phyloP scores from a whole-genome alignment of 92 coral and sea anemone species.

The Anthopleura xanthogrammica region DNA sequence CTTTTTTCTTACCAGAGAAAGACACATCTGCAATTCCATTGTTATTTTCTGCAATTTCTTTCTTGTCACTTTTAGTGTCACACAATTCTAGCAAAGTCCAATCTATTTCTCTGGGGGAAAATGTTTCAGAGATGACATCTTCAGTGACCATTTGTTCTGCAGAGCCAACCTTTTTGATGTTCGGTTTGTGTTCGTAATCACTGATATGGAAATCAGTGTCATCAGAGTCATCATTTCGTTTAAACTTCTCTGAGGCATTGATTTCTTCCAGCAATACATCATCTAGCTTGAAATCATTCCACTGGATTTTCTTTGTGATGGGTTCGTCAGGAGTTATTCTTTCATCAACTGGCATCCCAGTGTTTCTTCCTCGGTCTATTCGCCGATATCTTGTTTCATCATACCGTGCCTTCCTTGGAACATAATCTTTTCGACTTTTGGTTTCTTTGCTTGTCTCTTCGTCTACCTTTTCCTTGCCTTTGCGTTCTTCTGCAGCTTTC shows the following conservation, averaged over 20 bases:
- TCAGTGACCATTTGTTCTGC: slow-evolving; percentile 1
- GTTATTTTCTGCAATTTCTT: not conserved
- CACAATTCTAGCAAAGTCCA: slow-evolving; percentile 22
- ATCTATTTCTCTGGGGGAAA: slow-evolving; percentile 7
- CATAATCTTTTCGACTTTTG: not conserved
- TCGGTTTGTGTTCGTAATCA: not conserved
- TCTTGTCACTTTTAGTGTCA: not conserved
- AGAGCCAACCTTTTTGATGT: not conserved
- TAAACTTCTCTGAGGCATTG: not conserved
- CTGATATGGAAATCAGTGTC: not conserved
- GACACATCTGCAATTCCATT: not conserved
- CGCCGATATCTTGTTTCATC: slow-evolving; percentile 5
- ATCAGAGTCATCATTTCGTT: not conserved
- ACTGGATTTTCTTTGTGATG: not conserved
- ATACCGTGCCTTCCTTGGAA: not conserved
- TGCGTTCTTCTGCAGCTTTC: not conserved
- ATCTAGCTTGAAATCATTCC: slow-evolving; percentile 17
- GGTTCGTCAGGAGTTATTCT: not conserved
- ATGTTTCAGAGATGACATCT: not conserved
- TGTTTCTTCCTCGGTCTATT: not conserved
- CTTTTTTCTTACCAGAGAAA: not conserved
- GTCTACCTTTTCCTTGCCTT: not conserved
- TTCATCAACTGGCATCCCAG: not conserved
- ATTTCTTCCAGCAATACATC: not conserved
- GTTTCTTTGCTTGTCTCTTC: not conserved